Evolutionary conservation across 2,888 invertebrate genomes (phyloP).

Genomic region (Ochropleura plecta): DNA sequence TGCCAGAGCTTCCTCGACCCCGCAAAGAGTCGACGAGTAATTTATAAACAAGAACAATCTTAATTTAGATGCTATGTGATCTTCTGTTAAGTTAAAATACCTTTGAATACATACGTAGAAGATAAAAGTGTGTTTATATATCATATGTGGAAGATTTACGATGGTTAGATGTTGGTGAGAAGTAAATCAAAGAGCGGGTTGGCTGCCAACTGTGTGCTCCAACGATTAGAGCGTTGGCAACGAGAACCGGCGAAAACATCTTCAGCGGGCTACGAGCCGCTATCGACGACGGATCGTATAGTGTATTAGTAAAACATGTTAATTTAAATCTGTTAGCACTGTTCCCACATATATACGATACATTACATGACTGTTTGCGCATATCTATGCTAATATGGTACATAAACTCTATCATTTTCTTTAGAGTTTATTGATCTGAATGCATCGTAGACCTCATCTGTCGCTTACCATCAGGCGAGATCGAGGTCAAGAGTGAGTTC

Average conservation of each 20-base stretch:
- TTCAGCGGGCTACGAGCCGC: slow-evolving; percentile 72
- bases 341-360: slow-evolving; percentile 31
- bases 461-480: no score
- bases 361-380: slow-evolving; percentile 7
- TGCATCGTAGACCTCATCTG: no score
- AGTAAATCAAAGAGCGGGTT: slow-evolving; percentile 85
- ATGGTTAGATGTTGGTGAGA: slow-evolving; percentile 82
- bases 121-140: slow-evolving; percentile 66
- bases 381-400: slow-evolving; percentile 28
- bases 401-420: slow-evolving; percentile 4
- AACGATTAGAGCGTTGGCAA: slow-evolving; percentile 86
- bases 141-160: slow-evolving; percentile 75
- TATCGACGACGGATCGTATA: slow-evolving; percentile 74
- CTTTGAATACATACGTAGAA: slow-evolving; percentile 57
- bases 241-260: slow-evolving; percentile 77
- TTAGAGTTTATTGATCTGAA: slow-evolving; percentile 6
- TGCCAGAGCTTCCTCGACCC: slow-evolving; percentile 38
- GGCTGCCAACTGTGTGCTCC: slow-evolving; percentile 83
- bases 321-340: slow-evolving; percentile 75
- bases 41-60: slow-evolving; percentile 61
- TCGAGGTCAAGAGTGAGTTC: no score
- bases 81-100: slow-evolving; percentile 67
- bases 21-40: slow-evolving; percentile 64
- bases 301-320: slow-evolving; percentile 74
- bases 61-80: slow-evolving; percentile 66